Evolutionary conservation across 1,140 invertebrate species (phyloP), one percentile per base, ranked within the genome.

Genomic region (Sycophila sp.): DNA sequence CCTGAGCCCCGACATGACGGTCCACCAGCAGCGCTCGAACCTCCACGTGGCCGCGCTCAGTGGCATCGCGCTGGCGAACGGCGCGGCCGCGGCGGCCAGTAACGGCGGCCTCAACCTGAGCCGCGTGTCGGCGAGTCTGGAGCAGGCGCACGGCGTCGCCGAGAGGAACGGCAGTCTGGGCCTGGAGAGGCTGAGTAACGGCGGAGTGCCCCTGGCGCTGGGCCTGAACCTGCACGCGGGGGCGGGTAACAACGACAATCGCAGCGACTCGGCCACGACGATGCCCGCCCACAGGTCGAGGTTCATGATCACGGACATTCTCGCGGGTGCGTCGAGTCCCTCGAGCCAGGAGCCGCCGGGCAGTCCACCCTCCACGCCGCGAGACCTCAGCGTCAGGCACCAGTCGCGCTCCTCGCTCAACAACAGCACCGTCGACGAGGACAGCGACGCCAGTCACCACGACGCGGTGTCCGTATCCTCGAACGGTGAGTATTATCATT

Each of bases 241-340:
- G n/a, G 40, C 13, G 26, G 24, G 17, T 17, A 2, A 10, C 49
- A 24, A 59, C 22, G 71, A 72, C 34, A 77, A 71, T 47, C 34
- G 15, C 15, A 36, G 15, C 42, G 80, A 77, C 79, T 75, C 81
- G 38, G 81, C 81, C 38, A 81, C 85, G 38, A 88, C 88, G 60
- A 87, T 87, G 73, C 89, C 87, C 85, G 89, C 89, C 42, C 89
- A 91, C 51, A 87, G 92, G 56, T 92, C 92, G 22, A 86, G 91
- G 42, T 94, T 93, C 83, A 93, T 93, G 92, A 93, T 93, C 84
- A 93, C 91, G 47, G 92, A 94, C 75, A 93, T 94, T 64, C 84
- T 93, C 60, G 91, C 91, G 55, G 90, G 88, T 5, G 89, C 82
- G 3, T 80, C 82, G 1, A 85, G 82, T 55, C 82, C 82, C 10